Evolutionary conservation across 2,113 vertebrate species (phyloP), one percentile per base, ranked within the genome.

Genomic region (Gavialis gangeticus): DNA sequence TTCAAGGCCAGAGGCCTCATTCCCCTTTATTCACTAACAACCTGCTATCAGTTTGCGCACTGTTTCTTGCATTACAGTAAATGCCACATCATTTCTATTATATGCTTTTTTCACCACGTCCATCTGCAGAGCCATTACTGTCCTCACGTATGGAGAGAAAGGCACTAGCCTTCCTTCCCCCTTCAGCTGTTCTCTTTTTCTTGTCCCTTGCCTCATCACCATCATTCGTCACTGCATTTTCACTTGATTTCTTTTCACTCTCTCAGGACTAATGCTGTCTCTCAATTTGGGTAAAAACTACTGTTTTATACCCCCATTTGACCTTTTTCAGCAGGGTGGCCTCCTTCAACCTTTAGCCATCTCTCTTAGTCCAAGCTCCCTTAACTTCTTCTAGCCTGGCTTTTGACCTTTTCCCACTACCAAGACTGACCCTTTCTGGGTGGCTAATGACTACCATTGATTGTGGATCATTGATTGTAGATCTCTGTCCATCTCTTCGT

Each of bases 151-250:
- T 85, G 82, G 46, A 92, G 15, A 95, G 87, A 98, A 98, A 98
- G 98, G 93, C 75, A 16, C 79, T 60, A 89, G 46, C 92, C 93
- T 95, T 95, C 85, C 67, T 95, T 96, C 82, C 88, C 87, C 60
- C 79, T 96, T 77, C 75, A 93, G 77, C 87, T 95, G 75, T 93
- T 95, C 95, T 94, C 84, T 82, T 95, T 95, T 93, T 95, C 88
- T 96, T 91, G 78, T 91, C n/a, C 62, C 85, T 94, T 87, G 57
- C 71, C 81, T 60, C 60, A 83, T 57, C 69, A 67, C 37, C 90
- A 56, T 95, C 59, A 46, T 83, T 3, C 0, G 27, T 34, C 0
- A 0, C 64, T 62, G 14, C 63, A 54, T 93, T 92, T 95, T 90
- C 67, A 71, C 67, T 71, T 71, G 30, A 37, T 71, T 37, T 90